These are phyloP conservation scores for Rousettus leschenaultii DNA, from an alignment of 2,113 vertebrate genomes.

Conservation along the genomic window DNA sequence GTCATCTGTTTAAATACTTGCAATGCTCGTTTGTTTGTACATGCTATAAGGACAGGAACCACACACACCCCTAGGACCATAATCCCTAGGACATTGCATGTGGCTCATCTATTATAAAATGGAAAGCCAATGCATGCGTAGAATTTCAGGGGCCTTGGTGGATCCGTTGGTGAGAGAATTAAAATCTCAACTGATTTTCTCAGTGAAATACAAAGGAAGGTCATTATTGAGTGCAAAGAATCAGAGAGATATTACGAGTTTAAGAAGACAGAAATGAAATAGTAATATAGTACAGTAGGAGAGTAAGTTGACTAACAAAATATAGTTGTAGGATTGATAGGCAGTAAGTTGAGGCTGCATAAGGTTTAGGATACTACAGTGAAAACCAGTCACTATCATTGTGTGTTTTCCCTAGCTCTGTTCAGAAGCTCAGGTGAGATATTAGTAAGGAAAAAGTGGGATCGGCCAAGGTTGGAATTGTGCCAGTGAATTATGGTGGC, in stretches of 20 bases:
- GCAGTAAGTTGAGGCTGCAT: neutral
- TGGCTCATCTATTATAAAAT: neutral
- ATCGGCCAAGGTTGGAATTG: neutral
- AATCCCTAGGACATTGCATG: neutral
- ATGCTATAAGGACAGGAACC: neutral
- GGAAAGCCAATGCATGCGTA: neutral
- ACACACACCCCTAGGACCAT: too few relatives aligned
- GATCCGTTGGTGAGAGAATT: neutral
- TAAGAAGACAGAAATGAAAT: neutral
- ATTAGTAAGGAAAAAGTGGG: neutral
- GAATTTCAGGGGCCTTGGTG: neutral
- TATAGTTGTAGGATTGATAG: neutral
- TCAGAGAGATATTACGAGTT: neutral
- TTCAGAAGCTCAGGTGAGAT: neutral
- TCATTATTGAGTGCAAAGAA: neutral
- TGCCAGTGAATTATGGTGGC: neutral
- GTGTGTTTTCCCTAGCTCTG: neutral
- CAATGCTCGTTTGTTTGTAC: neutral
- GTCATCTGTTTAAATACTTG: neutral
- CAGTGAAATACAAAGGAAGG: neutral
- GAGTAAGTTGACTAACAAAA: neutral
- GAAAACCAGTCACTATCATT: neutral
- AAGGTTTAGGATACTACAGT: neutral
- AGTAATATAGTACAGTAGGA: neutral
- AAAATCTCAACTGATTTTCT: neutral